Evolutionary conservation across 2,113 vertebrate genomes (phyloP).

Genomic region (Siniperca knerii): DNA sequence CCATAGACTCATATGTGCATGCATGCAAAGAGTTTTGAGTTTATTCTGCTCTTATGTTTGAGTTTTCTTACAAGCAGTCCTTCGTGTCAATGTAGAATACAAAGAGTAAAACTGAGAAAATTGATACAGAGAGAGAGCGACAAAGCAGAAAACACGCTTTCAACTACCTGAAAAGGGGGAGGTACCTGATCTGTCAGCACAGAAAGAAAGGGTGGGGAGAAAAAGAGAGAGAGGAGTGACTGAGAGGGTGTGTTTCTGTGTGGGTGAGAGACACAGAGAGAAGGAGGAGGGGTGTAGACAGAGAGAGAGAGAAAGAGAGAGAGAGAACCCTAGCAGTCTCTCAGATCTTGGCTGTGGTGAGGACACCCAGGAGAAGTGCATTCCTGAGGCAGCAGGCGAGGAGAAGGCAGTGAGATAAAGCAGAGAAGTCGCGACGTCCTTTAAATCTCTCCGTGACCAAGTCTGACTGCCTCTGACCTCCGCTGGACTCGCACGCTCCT

Average conservation of each 20-base stretch:
- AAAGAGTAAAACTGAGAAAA: slow-evolving; percentile 25
- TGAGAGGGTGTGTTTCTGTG: slow-evolving; percentile 74
- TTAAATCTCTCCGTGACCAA: slow-evolving; percentile 37
- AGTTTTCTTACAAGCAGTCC: neutral
- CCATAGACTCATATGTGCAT: neutral
- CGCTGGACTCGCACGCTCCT: slow-evolving; percentile 41
- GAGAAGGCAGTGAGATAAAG: slow-evolving; percentile 37
- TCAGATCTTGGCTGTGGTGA: slow-evolving; percentile 72
- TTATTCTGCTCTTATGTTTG: neutral
- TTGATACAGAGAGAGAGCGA: slow-evolving; percentile 30
- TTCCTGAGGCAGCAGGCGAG: slow-evolving; percentile 77
- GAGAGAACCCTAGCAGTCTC: slow-evolving; percentile 68
- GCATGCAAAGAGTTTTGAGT: slow-evolving; percentile 20
- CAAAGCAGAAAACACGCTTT: slow-evolving; percentile 62
- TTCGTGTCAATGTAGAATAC: slow-evolving; percentile 15
- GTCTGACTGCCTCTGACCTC: slow-evolving; percentile 65
- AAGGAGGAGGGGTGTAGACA: slow-evolving; percentile 64
- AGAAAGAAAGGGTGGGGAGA: slow-evolving; percentile 62
- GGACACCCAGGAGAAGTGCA: slow-evolving; percentile 78
- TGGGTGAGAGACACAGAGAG: slow-evolving; percentile 67
- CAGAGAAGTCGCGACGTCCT: slow-evolving; percentile 44
- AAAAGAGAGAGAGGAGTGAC: slow-evolving; percentile 60
- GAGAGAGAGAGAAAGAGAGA: slow-evolving; percentile 13
- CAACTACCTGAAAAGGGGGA: slow-evolving; percentile 79
- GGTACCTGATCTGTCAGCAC: slow-evolving; percentile 76